These are phyloP conservation scores for Drosophila truncata DNA, from an alignment of 1,140 invertebrate genomes.

Conservation along the genomic window DNA sequence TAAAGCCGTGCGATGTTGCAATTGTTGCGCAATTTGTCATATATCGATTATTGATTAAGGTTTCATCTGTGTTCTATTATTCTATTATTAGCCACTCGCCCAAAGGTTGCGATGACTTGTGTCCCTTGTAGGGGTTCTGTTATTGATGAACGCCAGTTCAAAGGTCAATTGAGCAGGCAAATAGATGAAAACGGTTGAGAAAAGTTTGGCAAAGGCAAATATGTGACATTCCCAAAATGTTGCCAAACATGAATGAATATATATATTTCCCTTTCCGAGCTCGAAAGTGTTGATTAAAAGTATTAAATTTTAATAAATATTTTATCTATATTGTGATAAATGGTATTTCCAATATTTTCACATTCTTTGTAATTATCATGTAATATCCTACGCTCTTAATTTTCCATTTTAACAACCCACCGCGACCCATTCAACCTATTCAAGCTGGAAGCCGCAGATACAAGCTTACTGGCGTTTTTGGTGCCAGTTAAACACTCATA, in stretches of 20 bases:
- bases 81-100: constrained; percentile 60
- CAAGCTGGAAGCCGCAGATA: constrained; percentile 12
- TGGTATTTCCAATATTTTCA: background rate
- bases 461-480: constrained; percentile 22
- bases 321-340: too few species aligned
- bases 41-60: constrained; percentile 75
- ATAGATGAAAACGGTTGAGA: background rate
- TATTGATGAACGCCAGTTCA: constrained; percentile 35
- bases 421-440: background rate
- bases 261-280: too few species aligned
- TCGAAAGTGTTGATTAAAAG: too few species aligned
- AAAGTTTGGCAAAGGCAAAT: background rate
- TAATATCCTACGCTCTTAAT: background rate
- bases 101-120: constrained; percentile 21
- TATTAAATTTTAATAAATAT: too few species aligned
- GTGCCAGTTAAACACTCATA: constrained; percentile 34
- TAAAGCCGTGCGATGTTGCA: constrained; percentile 55
- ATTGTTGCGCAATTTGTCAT: constrained; percentile 69
- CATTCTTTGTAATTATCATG: background rate
- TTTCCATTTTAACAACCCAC: background rate
- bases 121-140: constrained; percentile 47
- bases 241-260: too few species aligned
- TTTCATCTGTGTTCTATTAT: constrained; percentile 52
- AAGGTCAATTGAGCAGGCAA: constrained; percentile 35
- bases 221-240: background rate